Conservation (phyloP, 1,140 invertebrate genomes). For the Argopecten irradians region DNA sequence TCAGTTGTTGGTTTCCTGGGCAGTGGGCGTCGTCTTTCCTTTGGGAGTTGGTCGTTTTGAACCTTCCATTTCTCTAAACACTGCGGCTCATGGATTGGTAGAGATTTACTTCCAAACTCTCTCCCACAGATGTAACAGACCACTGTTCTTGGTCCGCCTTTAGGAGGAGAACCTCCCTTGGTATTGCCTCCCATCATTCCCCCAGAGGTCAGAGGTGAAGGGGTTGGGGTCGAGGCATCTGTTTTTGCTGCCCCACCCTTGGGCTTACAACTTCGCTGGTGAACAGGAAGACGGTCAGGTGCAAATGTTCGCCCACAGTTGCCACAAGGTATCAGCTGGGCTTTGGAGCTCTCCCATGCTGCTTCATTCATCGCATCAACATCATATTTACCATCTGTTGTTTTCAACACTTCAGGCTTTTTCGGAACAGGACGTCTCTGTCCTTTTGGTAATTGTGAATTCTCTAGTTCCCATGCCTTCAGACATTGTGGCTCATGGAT, state of each 20-base stretch:
- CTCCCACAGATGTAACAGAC: constrained; percentile 77
- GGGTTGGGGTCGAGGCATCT: not conserved
- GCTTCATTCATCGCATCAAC: constrained; percentile 73
- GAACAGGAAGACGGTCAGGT: constrained; percentile 83
- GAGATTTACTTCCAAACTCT: constrained; percentile 78
- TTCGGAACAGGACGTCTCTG: constrained; percentile 81
- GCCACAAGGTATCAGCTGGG: constrained; percentile 81
- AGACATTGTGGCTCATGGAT: constrained; percentile 87
- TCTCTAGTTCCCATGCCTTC: constrained; percentile 86
- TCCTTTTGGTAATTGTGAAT: constrained; percentile 81
- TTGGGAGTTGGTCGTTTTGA: constrained; percentile 83
- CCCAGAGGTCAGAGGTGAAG: not conserved
- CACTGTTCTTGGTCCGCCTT: constrained; percentile 52
- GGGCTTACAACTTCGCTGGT: constrained; percentile 81
- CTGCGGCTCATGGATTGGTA: constrained; percentile 86
- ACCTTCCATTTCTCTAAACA: constrained; percentile 86
- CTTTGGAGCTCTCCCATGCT: constrained; percentile 77
- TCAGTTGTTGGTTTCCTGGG: constrained; percentile 80
- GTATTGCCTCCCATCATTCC: not conserved
- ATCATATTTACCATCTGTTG: constrained; percentile 65
- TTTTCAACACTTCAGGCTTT: constrained; percentile 79
- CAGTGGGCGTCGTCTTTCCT: constrained; percentile 79
- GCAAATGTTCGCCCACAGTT: constrained; percentile 85
- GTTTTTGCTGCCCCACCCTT: not conserved
- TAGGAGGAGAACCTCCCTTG: not conserved